phyloP scores from a whole-genome alignment of 2,797 vertebrate species.

The Cryptoblepharus egeriae region DNA sequence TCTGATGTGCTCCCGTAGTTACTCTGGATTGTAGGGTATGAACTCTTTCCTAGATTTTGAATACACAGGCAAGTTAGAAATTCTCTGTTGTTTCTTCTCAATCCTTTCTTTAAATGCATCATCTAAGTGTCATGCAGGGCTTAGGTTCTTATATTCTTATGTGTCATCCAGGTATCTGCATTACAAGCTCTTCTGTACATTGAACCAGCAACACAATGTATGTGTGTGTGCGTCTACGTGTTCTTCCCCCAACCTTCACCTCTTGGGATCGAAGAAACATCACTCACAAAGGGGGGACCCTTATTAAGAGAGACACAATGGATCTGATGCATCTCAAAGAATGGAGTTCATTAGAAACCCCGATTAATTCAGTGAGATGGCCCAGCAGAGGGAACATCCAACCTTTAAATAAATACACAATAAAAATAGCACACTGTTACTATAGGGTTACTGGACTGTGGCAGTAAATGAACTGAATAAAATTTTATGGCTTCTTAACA shows the following conservation, averaged over 20 bases:
- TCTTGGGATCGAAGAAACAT: constrained; percentile 4
- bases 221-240: no score
- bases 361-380: constrained; percentile 70
- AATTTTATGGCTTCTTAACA: constrained; percentile 85
- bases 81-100: no score
- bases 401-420: constrained; percentile 85
- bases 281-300: background rate
- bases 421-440: constrained; percentile 80
- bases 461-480: constrained; percentile 84
- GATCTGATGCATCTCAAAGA: constrained; percentile 24
- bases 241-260: background rate
- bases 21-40: no score
- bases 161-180: background rate
- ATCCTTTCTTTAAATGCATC: no score
- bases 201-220: background rate
- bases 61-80: no score
- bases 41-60: background rate
- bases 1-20: no score
- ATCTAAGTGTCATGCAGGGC: no score
- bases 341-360: constrained; percentile 50
- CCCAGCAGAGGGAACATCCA: constrained; percentile 73
- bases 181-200: background rate
- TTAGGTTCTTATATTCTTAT: no score
- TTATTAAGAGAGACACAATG: background rate
- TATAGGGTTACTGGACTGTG: constrained; percentile 80